A percentile compares a stretch with the other conserved stretches of the same genome.
Evolutionary conservation across 2,113 vertebrate genomes (phyloP).

Genomic region (Anser brachyrhynchus): DNA sequence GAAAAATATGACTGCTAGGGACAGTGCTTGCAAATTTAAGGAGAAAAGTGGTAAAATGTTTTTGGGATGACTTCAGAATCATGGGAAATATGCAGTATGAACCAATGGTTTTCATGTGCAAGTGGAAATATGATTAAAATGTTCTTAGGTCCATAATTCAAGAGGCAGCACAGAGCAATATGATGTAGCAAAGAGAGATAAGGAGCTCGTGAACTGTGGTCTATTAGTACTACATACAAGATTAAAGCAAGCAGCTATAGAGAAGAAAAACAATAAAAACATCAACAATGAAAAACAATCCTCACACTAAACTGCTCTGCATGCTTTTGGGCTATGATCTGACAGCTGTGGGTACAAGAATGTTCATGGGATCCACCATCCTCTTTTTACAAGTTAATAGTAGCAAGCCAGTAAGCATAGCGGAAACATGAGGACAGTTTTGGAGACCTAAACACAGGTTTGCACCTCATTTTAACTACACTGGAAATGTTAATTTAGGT

Average conservation of each 20-base stretch:
- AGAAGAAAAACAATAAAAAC: slow-evolving; percentile 25
- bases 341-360: neutral
- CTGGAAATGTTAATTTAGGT: neutral
- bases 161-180: neutral
- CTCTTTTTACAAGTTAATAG: neutral
- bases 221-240: neutral
- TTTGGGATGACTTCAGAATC: slow-evolving; percentile 10
- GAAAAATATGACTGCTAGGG: neutral
- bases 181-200: neutral
- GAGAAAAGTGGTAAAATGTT: neutral
- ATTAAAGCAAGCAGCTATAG: neutral
- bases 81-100: slow-evolving; percentile 13
- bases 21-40: neutral
- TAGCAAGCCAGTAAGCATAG: neutral
- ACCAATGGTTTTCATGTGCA: slow-evolving; percentile 10
- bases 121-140: slow-evolving; percentile 26
- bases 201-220: neutral
- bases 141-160: slow-evolving; percentile 12
- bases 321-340: neutral
- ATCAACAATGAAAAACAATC: neutral
- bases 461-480: neutral
- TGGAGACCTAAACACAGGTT: neutral
- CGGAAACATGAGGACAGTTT: neutral
- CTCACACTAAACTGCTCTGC: neutral
- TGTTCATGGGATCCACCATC: neutral